Evolutionary conservation across 2,797 vertebrate genomes (phyloP), one percentile per base, ranked within the genome.

Genomic region (Heliangelus exortis): DNA sequence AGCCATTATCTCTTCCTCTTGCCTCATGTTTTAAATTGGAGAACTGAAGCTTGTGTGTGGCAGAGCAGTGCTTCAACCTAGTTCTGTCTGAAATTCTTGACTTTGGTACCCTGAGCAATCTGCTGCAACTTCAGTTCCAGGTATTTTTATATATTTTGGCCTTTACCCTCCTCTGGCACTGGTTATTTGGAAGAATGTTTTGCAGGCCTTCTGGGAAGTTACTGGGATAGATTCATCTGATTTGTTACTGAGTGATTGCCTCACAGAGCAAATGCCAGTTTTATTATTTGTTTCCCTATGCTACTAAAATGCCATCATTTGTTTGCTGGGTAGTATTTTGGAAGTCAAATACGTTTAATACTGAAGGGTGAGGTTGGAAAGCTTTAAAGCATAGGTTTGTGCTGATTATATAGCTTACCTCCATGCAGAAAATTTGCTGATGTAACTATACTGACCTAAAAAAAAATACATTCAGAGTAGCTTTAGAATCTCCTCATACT

Each of bases 291-390:
- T 29, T 93, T 88, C 68, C 28, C 54, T 25, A 12, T 1, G 2
- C 31, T 71, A 11, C 57, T 83, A 20, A 73, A 66, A 80, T 69
- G 55, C 31, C 5, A 12, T 88, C 1, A 2, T 55, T 84, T 89
- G 45, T 84, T 92, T 84, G 20, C 67, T 69, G 45, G 47, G 21
- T 67, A 25, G 36, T 91, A 61, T 63, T 90, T 90, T 74, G 59
- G 79, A 76, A 86, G 41, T 53, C 39, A 71, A 7, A 67, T 33
- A 14, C 34, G 36, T 73, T 53, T 84, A 66, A 33, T 81, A 43
- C 12, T 18, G 51, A 90, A 73, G 36, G 29, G 21, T 0, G 3
- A 91, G 47, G 34, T 81, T 75, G 43, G 45, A 59, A 57, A 74
- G 50, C 57, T 54, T 73, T 31, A 48, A 17, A 71, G 34, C 4